Evolutionary conservation across 2,113 vertebrate species (phyloP).

Genomic region (Campylomormyrus numenius): DNA sequence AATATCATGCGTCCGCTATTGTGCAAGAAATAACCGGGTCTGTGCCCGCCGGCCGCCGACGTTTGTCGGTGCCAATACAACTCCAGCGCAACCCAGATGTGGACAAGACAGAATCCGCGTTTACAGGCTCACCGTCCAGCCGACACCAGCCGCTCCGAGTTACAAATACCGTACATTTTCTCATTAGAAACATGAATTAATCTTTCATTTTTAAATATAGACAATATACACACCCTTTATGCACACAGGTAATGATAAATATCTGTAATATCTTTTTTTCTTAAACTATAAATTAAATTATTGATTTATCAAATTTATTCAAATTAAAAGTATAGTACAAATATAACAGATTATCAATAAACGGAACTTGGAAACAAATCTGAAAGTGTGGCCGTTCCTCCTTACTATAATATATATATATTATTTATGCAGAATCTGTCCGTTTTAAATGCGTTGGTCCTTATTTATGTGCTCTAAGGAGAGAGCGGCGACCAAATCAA

Average conservation of each 20-base stretch:
- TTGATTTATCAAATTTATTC: conserved; percentile 64
- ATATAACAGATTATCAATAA: conserved; percentile 58
- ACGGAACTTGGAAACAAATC: conserved; percentile 62
- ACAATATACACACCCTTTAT: conserved; percentile 70
- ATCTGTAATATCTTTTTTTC: conserved; percentile 41
- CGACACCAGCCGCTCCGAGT: not conserved
- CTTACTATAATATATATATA: not conserved
- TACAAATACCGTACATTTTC: conserved; percentile 19
- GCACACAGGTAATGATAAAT: conserved; percentile 63
- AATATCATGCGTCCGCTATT: conserved; percentile 45
- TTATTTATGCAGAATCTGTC: not conserved
- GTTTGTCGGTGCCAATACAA: not conserved
- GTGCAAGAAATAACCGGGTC: conserved; percentile 25
- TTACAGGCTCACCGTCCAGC: not conserved
- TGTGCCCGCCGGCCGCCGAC: not conserved
- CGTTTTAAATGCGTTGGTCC: conserved; percentile 16
- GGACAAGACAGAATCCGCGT: conserved; percentile 1
- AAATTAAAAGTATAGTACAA: conserved; percentile 71
- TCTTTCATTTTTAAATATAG: conserved; percentile 44
- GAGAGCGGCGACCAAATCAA: not conserved
- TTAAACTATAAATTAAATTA: conserved; percentile 61
- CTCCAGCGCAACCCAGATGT: not conserved
- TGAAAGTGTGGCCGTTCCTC: conserved; percentile 53
- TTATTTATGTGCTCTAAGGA: not conserved
- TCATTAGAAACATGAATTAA: conserved; percentile 21